Base-by-base conservation (phyloP, 2,888 invertebrate species). In the Hemistola chrysoprasaria region DNA sequence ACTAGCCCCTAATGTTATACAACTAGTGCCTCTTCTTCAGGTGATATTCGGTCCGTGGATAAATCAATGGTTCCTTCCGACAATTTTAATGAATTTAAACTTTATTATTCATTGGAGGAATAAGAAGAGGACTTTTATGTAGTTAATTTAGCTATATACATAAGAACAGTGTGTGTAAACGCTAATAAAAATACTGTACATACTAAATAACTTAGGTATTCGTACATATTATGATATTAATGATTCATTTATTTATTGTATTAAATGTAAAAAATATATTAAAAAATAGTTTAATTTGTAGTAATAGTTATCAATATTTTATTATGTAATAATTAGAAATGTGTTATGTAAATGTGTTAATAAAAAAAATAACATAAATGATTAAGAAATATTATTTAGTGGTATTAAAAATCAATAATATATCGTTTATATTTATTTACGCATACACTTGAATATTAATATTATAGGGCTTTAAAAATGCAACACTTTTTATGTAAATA, bases 391-490 rank as follows among this genome's bases (percentile, higher is more conserved):
- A 62, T 64, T 22, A 24, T n/a, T n/a, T n/a, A n/a, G n/a, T n/a
- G n/a, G n/a, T n/a, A n/a, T n/a, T n/a, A n/a, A n/a, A n/a, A n/a
- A n/a, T n/a, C n/a, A n/a, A n/a, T n/a, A n/a, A n/a, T n/a, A n/a
- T n/a, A n/a, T n/a, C n/a, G n/a, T n/a, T n/a, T n/a, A n/a, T n/a
- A n/a, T n/a, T n/a, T n/a, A n/a, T n/a, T n/a, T 25, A 28, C 23
- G 67, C 74, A 76, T 69, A 62, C 62, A 70, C 66, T 65, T 69
- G 59, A 59, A 56, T 54, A 60, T 71, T 67, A 65, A 28, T 11
- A 23, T 9, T 63, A 50, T 72, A 70, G 59, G 71, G 76, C 76
- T n/a, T n/a, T n/a, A n/a, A n/a, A n/a, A n/a, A 80, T 78, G 40
- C 48, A 56, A 72, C 73, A 76, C 71, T 59, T 76, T 69, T 62